Evolutionary conservation across 2,113 vertebrate species (phyloP).

Genomic region (Anser brachyrhynchus): DNA sequence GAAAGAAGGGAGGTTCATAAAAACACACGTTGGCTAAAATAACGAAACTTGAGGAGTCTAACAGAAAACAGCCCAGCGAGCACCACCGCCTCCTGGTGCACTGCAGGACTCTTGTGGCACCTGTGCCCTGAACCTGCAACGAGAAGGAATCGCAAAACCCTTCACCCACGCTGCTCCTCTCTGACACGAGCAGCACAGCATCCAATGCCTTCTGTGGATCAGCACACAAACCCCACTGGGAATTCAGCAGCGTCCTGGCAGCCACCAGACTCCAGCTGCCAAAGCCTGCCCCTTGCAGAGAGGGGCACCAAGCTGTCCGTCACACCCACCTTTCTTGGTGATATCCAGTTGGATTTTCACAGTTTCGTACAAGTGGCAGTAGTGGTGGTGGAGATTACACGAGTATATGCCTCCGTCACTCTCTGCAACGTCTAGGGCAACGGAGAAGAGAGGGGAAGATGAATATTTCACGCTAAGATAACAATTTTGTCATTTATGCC

Average conservation of each 20-base stretch:
- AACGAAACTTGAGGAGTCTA: background rate
- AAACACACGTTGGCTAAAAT: background rate
- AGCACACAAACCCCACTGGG: background rate
- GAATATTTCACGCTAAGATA: background rate
- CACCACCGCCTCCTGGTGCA: background rate
- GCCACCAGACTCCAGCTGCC: background rate
- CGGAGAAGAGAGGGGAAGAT: background rate
- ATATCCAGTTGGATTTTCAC: constrained; percentile 84
- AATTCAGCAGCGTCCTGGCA: background rate
- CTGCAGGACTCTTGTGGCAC: background rate
- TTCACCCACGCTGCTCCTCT: background rate
- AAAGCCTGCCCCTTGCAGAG: background rate
- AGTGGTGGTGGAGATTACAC: constrained; percentile 93
- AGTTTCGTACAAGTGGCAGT: constrained; percentile 89
- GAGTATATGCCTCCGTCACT: constrained; percentile 88
- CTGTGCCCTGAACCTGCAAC: background rate
- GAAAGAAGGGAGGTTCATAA: background rate
- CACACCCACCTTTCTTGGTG: constrained; percentile 81
- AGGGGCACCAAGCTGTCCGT: background rate
- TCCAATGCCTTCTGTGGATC: background rate
- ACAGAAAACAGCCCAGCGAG: background rate
- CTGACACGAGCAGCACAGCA: background rate
- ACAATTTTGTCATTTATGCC: background rate
- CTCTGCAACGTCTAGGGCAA: constrained; percentile 56
- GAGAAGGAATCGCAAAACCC: background rate